A percentile compares a stretch with the other conserved stretches of the same genome.
phyloP scores from a whole-genome alignment of 2,113 vertebrate genomes.

The Fregata magnificens region DNA sequence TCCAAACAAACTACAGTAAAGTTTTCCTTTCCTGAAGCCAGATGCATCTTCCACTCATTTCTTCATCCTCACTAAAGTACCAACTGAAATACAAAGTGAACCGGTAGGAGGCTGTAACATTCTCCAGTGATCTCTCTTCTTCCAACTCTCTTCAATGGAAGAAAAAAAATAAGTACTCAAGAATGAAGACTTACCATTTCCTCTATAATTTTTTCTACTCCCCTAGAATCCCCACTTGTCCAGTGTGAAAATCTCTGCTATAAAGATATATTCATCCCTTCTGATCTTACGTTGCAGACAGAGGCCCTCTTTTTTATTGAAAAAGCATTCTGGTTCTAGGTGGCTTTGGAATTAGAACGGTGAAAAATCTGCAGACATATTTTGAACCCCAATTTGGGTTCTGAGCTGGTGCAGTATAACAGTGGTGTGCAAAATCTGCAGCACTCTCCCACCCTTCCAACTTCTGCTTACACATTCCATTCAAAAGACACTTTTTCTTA shows the following conservation, averaged over 20 bases:
- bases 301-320: background rate
- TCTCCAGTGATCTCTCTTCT: background rate
- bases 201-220: background rate
- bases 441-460: background rate
- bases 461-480: background rate
- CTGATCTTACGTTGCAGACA: background rate
- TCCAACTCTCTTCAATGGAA: background rate
- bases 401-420: background rate
- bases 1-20: background rate
- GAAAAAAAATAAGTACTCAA: background rate
- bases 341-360: background rate
- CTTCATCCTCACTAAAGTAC: background rate
- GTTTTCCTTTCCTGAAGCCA: background rate
- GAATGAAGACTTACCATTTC: background rate
- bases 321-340: background rate
- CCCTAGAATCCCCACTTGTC: background rate
- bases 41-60: background rate
- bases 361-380: background rate
- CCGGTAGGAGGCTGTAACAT: background rate
- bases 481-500: background rate
- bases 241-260: background rate
- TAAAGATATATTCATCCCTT: background rate
- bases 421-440: background rate
- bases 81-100: background rate
- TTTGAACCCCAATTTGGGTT: background rate